phyloP scores from a whole-genome alignment of 2,113 vertebrate species.

The Eira barbara region DNA sequence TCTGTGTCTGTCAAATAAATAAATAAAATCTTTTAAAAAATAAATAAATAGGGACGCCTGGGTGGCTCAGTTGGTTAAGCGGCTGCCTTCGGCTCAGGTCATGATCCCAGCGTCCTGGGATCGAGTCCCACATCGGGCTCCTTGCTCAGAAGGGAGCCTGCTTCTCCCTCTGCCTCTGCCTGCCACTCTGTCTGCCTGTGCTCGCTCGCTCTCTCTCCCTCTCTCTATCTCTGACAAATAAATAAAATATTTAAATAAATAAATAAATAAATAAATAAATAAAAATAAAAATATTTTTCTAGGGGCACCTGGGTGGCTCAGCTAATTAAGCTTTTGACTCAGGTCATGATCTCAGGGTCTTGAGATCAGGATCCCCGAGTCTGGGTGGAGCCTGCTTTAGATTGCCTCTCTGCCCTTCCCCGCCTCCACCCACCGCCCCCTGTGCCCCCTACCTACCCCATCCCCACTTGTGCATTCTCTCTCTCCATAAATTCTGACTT shows the following conservation, averaged over 20 bases:
- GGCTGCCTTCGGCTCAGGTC: neutral
- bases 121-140: too few species aligned
- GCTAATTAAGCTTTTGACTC: neutral
- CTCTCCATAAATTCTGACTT: neutral
- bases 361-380: neutral
- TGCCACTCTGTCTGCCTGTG: too few species aligned
- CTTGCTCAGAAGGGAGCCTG: too few species aligned
- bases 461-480: neutral
- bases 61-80: neutral
- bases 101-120: neutral
- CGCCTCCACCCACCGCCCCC: too few species aligned
- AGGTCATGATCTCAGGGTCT: neutral
- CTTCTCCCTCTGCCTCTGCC: too few species aligned
- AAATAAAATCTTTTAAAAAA: too few species aligned
- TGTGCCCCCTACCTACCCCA: too few species aligned
- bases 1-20: too few species aligned
- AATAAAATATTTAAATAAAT: too few species aligned
- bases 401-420: neutral
- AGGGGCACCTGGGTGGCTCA: neutral
- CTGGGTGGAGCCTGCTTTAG: neutral
- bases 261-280: too few species aligned
- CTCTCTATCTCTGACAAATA: too few species aligned
- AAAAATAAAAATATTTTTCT: neutral
- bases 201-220: too few species aligned
- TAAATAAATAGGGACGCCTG: neutral